Conservation (phyloP, 1,140 invertebrate species). For the Bombus waltoni region DNA sequence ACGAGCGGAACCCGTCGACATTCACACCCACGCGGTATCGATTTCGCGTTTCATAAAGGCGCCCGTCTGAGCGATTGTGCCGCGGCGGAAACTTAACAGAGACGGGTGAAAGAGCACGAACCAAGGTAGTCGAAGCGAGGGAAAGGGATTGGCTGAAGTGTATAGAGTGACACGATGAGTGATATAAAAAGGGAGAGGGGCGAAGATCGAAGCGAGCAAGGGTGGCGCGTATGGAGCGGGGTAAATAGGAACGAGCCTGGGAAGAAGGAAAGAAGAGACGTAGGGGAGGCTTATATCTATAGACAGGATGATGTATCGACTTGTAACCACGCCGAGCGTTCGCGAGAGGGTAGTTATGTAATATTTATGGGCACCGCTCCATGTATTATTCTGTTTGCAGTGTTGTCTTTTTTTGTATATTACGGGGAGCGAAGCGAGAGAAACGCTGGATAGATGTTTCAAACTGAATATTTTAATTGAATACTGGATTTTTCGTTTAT, state of each 20-base stretch:
- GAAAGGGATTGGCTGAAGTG: background rate
- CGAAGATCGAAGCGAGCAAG: slow-evolving; percentile 2
- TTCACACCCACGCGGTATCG: slow-evolving; percentile 37
- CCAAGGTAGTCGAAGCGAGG: background rate
- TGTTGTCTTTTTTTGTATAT: background rate
- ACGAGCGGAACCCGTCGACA: background rate
- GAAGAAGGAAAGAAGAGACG: background rate
- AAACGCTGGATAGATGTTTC: background rate
- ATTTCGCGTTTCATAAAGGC: slow-evolving; percentile 42
- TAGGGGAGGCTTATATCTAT: background rate
- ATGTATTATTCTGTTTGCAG: background rate
- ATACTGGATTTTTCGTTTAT: background rate
- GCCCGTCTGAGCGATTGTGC: slow-evolving; percentile 18
- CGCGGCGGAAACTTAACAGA: slow-evolving; percentile 20
- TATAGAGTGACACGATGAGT: slow-evolving; percentile 3
- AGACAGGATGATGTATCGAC: slow-evolving; percentile 23
- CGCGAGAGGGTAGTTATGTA: slow-evolving; percentile 1
- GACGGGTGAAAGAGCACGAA: background rate
- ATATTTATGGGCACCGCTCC: background rate
- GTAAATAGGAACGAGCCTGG: background rate
- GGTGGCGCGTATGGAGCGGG: background rate
- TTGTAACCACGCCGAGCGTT: slow-evolving; percentile 4
- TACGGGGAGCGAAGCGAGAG: no score
- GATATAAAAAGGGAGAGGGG: background rate
- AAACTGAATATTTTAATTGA: background rate